Conservation (phyloP, 2,113 vertebrate species). For the Crotalus tigris region DNA sequence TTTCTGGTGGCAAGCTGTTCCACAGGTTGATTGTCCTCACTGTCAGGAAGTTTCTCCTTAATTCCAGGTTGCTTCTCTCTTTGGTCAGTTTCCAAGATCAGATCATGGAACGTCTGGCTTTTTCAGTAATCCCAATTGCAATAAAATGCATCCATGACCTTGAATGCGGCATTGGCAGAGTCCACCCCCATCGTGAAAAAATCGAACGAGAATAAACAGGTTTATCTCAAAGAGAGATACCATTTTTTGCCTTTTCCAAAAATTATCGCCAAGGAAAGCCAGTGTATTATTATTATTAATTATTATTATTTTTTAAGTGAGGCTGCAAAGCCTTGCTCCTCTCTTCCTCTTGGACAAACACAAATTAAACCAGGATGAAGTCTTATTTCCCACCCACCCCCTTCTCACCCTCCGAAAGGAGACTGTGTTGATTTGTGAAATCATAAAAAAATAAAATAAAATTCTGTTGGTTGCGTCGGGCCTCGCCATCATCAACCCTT, state of each 20-base stretch:
- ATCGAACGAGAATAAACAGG: neutral
- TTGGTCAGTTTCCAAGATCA: neutral
- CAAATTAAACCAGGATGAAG: neutral
- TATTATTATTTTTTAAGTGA: constrained; percentile 4
- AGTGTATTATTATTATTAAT: neutral
- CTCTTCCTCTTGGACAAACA: constrained; percentile 50
- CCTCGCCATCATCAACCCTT: constrained; percentile 66
- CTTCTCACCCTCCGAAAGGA: constrained; percentile 41
- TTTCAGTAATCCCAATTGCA: neutral
- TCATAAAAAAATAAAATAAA: constrained; percentile 60
- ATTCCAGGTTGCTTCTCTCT: too few relatives aligned
- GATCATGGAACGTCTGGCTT: neutral
- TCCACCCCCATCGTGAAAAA: neutral
- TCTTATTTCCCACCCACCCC: neutral
- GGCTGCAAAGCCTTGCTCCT: neutral
- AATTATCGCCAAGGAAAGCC: neutral
- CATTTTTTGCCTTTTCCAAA: neutral
- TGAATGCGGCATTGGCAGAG: too few relatives aligned
- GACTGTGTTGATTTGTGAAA: constrained; percentile 75
- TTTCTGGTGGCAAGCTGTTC: too few relatives aligned
- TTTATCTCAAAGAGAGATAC: neutral
- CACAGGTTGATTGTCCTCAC: too few relatives aligned
- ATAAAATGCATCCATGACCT: neutral
- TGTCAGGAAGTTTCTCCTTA: too few relatives aligned
- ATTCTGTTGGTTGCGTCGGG: constrained; percentile 51